A percentile compares a stretch with the other conserved stretches of the same genome.
Conservation (phyloP, 2,113 vertebrate genomes). For the Nycticebus coucang region DNA sequence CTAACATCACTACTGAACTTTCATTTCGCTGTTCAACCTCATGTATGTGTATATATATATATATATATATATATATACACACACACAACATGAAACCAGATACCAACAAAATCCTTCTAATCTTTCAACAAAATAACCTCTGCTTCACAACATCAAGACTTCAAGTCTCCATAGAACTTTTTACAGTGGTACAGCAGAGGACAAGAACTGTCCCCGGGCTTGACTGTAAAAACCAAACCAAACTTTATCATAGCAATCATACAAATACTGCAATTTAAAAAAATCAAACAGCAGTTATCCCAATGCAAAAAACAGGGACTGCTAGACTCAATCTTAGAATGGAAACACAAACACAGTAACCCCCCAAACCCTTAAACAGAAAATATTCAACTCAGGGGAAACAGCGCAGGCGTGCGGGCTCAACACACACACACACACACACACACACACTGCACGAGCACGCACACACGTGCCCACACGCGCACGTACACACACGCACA, state of each 20-base stretch:
- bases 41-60: constrained; percentile 70
- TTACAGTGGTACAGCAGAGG: constrained; percentile 70
- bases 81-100: constrained; percentile 79
- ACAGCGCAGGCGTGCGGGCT: no score
- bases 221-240: constrained; percentile 80
- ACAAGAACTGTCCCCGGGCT: constrained; percentile 68
- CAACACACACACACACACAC: no score
- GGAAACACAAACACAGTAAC: constrained; percentile 57
- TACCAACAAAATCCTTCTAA: constrained; percentile 77
- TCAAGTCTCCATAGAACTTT: constrained; percentile 54
- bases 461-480: no score
- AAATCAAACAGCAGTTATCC: constrained; percentile 73
- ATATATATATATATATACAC: no score
- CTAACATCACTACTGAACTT: constrained; percentile 69
- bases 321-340: constrained; percentile 65
- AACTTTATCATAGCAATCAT: constrained; percentile 62
- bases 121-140: constrained; percentile 77
- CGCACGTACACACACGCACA: no score
- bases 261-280: constrained; percentile 67
- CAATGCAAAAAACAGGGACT: constrained; percentile 75
- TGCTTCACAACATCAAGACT: constrained; percentile 67
- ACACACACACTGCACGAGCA: no score
- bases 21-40: constrained; percentile 58
- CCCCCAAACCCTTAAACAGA: constrained; percentile 26
- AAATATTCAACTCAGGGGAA: constrained; percentile 37